Evolutionary conservation across 2,888 invertebrate genomes (phyloP).

Genomic region (Coenonympha glycerion): DNA sequence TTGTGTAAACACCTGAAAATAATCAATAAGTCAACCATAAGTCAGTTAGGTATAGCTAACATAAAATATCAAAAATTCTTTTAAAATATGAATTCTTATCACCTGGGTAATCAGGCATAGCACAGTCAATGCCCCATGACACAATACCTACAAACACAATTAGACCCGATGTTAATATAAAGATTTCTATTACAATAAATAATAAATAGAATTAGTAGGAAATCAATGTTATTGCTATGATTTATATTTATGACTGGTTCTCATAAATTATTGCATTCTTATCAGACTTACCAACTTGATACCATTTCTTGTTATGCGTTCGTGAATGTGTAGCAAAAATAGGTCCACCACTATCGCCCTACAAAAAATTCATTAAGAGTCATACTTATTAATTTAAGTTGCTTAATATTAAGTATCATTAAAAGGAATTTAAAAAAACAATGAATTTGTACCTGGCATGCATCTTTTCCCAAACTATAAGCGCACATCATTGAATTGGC

Average conservation of each 20-base stretch:
- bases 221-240: too few relatives aligned
- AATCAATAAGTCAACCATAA: neutral
- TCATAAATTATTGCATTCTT: too few relatives aligned
- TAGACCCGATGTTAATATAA: neutral
- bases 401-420: too few relatives aligned
- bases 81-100: slow-evolving; percentile 51
- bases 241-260: too few relatives aligned
- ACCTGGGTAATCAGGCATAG: slow-evolving; percentile 75
- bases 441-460: slow-evolving; percentile 82
- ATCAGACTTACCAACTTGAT: slow-evolving; percentile 76
- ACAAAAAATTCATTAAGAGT: neutral
- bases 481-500: slow-evolving; percentile 77
- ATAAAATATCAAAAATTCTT: too few relatives aligned
- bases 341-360: slow-evolving; percentile 84
- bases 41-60: too few relatives aligned
- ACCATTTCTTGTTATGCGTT: slow-evolving; percentile 65
- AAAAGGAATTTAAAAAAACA: too few relatives aligned
- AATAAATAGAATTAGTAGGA: neutral
- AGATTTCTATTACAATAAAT: neutral
- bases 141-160: slow-evolving; percentile 71
- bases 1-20: slow-evolving; percentile 75
- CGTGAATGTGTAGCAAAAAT: slow-evolving; percentile 65
- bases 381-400: neutral
- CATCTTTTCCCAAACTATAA: slow-evolving; percentile 74
- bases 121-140: slow-evolving; percentile 82